Evolutionary conservation across 2,797 vertebrate genomes (phyloP).

Genomic region (Crenichthys baileyi): DNA sequence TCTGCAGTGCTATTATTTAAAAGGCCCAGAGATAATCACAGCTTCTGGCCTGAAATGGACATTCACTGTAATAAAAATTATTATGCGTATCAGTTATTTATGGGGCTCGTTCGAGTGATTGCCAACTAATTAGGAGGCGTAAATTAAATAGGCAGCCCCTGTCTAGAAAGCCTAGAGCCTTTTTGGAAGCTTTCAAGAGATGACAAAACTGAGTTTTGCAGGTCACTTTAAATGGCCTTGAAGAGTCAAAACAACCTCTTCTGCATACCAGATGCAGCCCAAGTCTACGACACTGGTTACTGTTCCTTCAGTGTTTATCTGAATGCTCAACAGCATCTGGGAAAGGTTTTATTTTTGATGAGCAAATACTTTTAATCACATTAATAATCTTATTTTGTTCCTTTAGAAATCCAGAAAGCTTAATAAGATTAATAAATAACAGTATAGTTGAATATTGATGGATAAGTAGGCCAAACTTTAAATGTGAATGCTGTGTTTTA

Average conservation of each 20-base stretch:
- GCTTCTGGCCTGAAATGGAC: conserved; percentile 53
- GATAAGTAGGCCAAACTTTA: too few species aligned
- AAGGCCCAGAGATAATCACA: conserved; percentile 61
- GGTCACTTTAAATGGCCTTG: background rate
- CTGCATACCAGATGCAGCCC: background rate
- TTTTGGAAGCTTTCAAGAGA: background rate
- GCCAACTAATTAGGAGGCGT: background rate
- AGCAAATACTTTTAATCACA: background rate
- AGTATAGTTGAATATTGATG: too few species aligned
- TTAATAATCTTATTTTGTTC: too few species aligned
- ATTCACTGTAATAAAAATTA: conserved; percentile 62
- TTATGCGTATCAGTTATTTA: conserved; percentile 68
- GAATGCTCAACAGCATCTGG: background rate
- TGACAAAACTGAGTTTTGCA: background rate
- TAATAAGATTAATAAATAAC: too few species aligned
- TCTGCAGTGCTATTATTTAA: conserved; percentile 59
- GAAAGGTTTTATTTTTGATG: background rate
- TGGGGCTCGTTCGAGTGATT: conserved; percentile 29
- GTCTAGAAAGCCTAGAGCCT: background rate
- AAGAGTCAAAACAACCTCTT: background rate
- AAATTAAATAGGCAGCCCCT: background rate
- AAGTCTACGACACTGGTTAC: background rate
- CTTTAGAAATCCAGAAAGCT: too few species aligned
- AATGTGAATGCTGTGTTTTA: too few species aligned
- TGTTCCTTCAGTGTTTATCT: background rate